Base-by-base conservation (phyloP, 1,140 invertebrate genomes). In the Wiebesia pumilae region DNA sequence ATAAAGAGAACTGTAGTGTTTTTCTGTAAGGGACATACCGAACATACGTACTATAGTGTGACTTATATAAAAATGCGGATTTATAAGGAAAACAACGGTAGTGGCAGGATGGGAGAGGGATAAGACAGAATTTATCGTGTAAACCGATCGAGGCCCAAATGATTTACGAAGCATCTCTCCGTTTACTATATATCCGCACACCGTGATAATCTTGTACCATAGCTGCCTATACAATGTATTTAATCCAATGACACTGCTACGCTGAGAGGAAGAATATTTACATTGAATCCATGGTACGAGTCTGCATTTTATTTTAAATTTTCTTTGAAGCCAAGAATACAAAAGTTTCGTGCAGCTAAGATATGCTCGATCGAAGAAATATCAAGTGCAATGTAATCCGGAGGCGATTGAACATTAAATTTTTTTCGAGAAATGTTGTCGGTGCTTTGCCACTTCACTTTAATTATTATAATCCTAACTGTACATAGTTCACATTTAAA, bases 41-140 rank as follows among this genome's bases (percentile, higher is more conserved):
- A 90, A 90, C 88, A 91, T 91, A 91, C 90, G 90, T 91, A 91
- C 90, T 91, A 87, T 90, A 91, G 89, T 91, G 90, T 91, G 90
- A 91, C 90, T 91, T 91, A 91, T 85, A 84, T 85, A 81, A 33
- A 73, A 83, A 81, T 69, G 40, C 12, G 75, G 62, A 47, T 87
- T 51, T 83, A 77, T 83, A 78, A 83, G 79, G 35, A 47, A 78
- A 87, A 62, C n/a, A 77, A 85, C 19, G 79, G 40, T 80, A 62
- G 82, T 62, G 51, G 10, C 7, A 40, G 40, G 40, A 33, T 1
- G 77, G 62, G 19, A 75, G 43, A 67, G 71, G 81, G 62, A 40
- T 69, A 35, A 43, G 58, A 84, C 9, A 78, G 54, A 87, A 78
- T 65, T 86, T 82, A 86, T 86, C 85, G 51, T 81, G 80, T 82